phyloP scores from a whole-genome alignment of 2,888 invertebrate species.

The Rhorus exstirpatorius region DNA sequence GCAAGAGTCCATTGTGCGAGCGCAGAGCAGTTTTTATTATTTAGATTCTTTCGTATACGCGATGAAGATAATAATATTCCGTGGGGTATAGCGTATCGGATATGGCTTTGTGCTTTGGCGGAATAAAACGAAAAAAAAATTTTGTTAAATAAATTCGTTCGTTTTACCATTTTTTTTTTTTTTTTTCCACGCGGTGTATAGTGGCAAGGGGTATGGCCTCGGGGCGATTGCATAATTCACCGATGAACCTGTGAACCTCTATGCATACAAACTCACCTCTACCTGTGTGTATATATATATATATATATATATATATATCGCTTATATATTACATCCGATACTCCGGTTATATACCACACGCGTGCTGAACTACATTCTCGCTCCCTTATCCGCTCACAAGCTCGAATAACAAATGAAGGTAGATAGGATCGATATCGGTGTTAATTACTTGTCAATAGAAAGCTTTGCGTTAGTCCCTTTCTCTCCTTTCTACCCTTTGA shows the following conservation, averaged over 20 bases:
- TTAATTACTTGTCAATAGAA: constrained; percentile 68
- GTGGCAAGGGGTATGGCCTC: constrained; percentile 30
- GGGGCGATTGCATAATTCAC: constrained; percentile 65
- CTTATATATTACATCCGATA: constrained; percentile 14
- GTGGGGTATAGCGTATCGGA: not conserved
- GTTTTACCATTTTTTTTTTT: too few species aligned
- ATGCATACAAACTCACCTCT: constrained; percentile 9
- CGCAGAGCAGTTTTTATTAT: not conserved
- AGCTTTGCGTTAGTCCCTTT: constrained; percentile 52
- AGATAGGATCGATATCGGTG: constrained; percentile 65
- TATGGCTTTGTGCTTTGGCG: constrained; percentile 38
- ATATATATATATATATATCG: constrained; percentile 2
- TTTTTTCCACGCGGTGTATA: constrained; percentile 25
- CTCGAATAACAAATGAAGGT: constrained; percentile 65
- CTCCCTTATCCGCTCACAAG: constrained; percentile 51
- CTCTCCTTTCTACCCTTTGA: constrained; percentile 22
- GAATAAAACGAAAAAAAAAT: constrained; percentile 42
- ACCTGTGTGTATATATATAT: constrained; percentile 21
- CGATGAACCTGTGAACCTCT: constrained; percentile 44
- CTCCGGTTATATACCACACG: constrained; percentile 32
- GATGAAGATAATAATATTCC: not conserved
- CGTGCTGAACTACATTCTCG: constrained; percentile 30
- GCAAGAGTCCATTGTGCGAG: too few species aligned
- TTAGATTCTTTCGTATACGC: not conserved
- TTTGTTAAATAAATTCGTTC: constrained; percentile 49